Evolutionary conservation across 2,888 invertebrate species (phyloP), one percentile per base, ranked within the genome.

Genomic region (Polia nebulosa): DNA sequence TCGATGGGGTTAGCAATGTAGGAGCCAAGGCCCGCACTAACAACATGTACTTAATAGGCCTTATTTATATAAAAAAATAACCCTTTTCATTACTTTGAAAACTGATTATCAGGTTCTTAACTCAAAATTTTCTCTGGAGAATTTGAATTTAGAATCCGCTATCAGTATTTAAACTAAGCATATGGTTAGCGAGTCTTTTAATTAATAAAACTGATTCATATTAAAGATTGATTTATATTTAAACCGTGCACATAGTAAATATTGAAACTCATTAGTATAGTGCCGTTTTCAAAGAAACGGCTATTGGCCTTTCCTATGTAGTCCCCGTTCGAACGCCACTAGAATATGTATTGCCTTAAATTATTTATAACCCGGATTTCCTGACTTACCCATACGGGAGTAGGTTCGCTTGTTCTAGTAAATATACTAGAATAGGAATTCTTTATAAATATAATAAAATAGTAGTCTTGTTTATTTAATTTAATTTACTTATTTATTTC

Each of bases 331-430:
- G 49, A 45, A 77, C 36, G 15, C 45, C 27, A 51, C 51, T 71
- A 41, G 57, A 64, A 72, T 75, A 75, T 75, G 59, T 78, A 75
- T 65, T 27, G 52, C 15, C 20, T 49, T 65, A 57, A 64, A 72
- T 78, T 64, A 76, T 78, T 72, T 76, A 78, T 65, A 47, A 20
- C n/a, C 45, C 22, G 49, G 57, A 71, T 77, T 45, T 61, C 36
- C 71, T 71, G 29, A 39, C 61, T 52, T 69, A 44, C 20, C 41
- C 61, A 29, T 45, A 20, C 5, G 11, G 13, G 52, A 62, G 20
- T 25, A 69, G 9, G 20, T 44, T 71, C 9, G 27, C 29, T 44
- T 69, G 51, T 71, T 61, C 51, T 29, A 32, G 6, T 1, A 51
- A 61, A 62, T 71, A 52, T 52, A 32, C 13, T 13, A 20, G 5